Evolutionary conservation across 2,888 invertebrate genomes (phyloP), one percentile per base, ranked within the genome.

Genomic region (Leptogaster cylindrica): DNA sequence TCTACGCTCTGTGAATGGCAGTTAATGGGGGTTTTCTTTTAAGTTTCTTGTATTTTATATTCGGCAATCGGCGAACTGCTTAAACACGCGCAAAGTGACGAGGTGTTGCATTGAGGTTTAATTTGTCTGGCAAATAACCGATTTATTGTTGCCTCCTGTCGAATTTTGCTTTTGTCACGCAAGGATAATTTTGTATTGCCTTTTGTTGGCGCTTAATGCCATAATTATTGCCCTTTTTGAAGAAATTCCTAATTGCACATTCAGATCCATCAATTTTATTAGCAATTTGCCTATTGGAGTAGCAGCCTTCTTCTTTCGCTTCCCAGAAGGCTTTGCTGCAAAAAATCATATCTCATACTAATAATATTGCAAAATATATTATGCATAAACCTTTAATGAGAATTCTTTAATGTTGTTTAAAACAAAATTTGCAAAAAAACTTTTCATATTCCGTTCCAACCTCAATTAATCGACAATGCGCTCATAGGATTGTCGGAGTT

Each of bases 271-370:
- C n/a, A 14, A 46, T 46, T 46, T 14, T 10, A 46, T 18, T 46
- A 14, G 46, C 18, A 46, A 46, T 46, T 6, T 46, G 3, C 46
- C 46, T 46, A 14, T 46, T 46, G 46, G 46, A 6, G 46, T 46
- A 46, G n/a, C n/a, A n/a, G 46, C 8, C 46, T 46, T 46, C 46
- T 14, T 12, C 46, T 14, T 46, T 46, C 46, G 46, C 18, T 46
- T 46, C 2, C 46, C 46, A 46, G 46, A 46, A 46, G 46, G 46
- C 14, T 16, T 46, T 46, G 46, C 46, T 46, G 16, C 16, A 46
- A 4, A 46, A 46, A 46, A 46, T 16, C 46, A 46, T 18, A n/a
- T n/a, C n/a, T 46, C 46, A 46, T 8, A 46, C 12, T 46, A 46
- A 10, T 46, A 46, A 5, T 46, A 46, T 46, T 46, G 46, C 46